phyloP scores from a whole-genome alignment of 2,797 vertebrate species.

The Craterocephalus amniculus region DNA sequence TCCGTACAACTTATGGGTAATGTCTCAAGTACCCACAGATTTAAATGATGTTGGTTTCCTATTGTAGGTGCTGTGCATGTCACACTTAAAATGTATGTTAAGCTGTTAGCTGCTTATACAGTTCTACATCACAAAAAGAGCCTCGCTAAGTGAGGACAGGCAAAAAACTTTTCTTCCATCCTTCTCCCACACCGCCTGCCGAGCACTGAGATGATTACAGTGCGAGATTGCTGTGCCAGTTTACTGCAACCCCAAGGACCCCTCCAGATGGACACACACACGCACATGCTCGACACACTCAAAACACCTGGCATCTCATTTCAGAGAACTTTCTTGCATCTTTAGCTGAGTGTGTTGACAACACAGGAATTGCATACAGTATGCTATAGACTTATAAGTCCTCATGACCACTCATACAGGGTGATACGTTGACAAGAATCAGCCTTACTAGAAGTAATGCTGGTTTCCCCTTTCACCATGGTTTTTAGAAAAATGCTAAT shows the following conservation, averaged over 20 bases:
- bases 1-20: conserved; percentile 22
- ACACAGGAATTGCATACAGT: conserved; percentile 43
- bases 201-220: conserved; percentile 76
- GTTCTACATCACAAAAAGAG: conserved; percentile 18
- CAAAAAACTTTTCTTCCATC: conserved; percentile 67
- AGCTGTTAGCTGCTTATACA: conserved; percentile 11
- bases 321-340: conserved; percentile 51
- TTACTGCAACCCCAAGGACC: conserved; percentile 76
- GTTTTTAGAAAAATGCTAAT: neutral
- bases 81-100: neutral
- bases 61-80: neutral
- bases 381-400: conserved; percentile 46
- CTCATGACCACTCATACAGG: conserved; percentile 26
- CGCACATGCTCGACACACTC: conserved; percentile 29
- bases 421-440: conserved; percentile 10
- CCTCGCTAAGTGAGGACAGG: conserved; percentile 47
- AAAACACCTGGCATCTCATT: conserved; percentile 68
- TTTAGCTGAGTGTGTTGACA: conserved; percentile 51
- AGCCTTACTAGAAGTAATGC: neutral
- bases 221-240: conserved; percentile 77
- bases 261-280: conserved; percentile 76
- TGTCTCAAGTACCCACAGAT: conserved; percentile 38
- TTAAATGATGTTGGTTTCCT: neutral
- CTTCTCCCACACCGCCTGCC: conserved; percentile 77
- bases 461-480: too few relatives aligned